These are phyloP conservation scores for Odiellus spinosus DNA, from an alignment of 2,888 invertebrate species.

Conservation along the genomic window DNA sequence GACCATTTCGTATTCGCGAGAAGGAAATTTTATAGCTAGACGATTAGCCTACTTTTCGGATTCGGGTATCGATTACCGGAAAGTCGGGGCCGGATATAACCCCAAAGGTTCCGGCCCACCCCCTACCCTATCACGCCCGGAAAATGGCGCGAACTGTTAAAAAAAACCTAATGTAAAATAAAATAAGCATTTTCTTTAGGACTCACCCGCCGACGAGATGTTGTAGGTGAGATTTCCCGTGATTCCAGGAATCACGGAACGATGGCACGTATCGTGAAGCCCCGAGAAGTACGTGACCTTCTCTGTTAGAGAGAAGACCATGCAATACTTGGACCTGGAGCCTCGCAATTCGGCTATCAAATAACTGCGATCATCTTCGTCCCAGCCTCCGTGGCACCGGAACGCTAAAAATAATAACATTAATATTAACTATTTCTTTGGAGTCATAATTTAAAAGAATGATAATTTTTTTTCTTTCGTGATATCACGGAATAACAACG, in stretches of 20 bases:
- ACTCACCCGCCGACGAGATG: slow-evolving; percentile 16
- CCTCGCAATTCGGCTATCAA: slow-evolving; percentile 19
- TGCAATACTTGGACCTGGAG: slow-evolving; percentile 13
- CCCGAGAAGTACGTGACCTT: slow-evolving; percentile 16
- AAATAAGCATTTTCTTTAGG: too few relatives aligned
- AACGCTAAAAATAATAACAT: slow-evolving; percentile 12
- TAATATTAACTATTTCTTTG: not conserved
- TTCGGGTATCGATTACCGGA: too few relatives aligned
- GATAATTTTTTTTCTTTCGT: not conserved
- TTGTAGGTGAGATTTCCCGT: slow-evolving; percentile 17
- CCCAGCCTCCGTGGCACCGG: slow-evolving; percentile 20
- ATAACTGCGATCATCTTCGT: slow-evolving; percentile 21
- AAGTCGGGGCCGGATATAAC: too few relatives aligned
- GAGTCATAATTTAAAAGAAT: not conserved
- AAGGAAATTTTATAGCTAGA: too few relatives aligned
- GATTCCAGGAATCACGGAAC: slow-evolving; percentile 13
- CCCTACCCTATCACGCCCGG: too few relatives aligned
- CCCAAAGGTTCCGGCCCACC: too few relatives aligned
- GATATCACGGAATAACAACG: not conserved
- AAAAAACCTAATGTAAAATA: too few relatives aligned
- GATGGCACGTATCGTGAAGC: slow-evolving; percentile 14
- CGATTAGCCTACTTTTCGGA: too few relatives aligned
- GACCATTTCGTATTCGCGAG: too few relatives aligned
- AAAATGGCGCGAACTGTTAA: too few relatives aligned
- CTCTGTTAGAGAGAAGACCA: slow-evolving; percentile 14